phyloP scores from a whole-genome alignment of 2,113 vertebrate species.

The Pseudopodoces humilis region DNA sequence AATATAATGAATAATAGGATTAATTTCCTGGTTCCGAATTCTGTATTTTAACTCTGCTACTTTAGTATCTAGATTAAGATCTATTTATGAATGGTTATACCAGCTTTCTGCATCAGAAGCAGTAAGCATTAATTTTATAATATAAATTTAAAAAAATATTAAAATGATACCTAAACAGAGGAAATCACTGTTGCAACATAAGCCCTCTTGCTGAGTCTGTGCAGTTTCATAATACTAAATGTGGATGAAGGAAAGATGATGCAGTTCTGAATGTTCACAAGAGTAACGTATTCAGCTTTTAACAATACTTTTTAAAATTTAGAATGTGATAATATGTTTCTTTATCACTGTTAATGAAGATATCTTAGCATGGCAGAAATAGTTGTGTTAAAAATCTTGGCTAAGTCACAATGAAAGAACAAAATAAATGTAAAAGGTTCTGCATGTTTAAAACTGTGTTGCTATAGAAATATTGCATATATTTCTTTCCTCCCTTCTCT shows the following conservation, averaged over 20 bases:
- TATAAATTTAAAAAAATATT: not conserved
- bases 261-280: not conserved
- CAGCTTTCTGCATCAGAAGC: not conserved
- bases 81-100: not conserved
- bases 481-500: not conserved
- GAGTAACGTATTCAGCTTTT: not conserved
- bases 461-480: not conserved
- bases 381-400: not conserved
- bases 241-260: not conserved
- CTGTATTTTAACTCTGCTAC: not conserved
- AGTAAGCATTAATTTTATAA: not conserved
- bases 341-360: not conserved
- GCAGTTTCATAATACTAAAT: not conserved
- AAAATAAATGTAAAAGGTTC: not conserved
- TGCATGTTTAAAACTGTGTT: not conserved
- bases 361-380: not conserved
- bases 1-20: not conserved
- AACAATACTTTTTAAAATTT: not conserved
- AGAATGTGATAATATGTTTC: not conserved
- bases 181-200: not conserved
- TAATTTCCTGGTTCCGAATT: not conserved
- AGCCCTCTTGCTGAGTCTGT: not conserved
- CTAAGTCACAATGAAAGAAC: not conserved
- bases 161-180: not conserved
- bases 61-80: not conserved